A percentile compares a stretch with the other conserved stretches of the same genome.
phyloP scores from a whole-genome alignment of 92 coral and sea anemone genomes.

The Zoanthus gigantus region DNA sequence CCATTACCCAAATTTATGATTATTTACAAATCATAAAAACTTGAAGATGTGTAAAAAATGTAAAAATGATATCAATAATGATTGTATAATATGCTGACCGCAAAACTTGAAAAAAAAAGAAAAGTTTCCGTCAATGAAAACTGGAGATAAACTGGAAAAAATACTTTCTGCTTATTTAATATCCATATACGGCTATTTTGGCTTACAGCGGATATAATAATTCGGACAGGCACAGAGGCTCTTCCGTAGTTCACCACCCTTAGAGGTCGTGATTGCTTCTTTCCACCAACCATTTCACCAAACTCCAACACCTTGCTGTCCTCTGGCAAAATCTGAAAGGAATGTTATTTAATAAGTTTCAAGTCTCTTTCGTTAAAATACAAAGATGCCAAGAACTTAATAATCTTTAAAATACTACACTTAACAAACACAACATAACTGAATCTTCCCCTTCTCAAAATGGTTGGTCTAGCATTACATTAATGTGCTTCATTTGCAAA shows the following conservation, averaged over 20 bases:
- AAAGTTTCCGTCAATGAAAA: neutral
- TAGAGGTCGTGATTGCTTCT: slow-evolving; percentile 82
- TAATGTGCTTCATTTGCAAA: too few species aligned
- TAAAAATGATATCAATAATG: too few species aligned
- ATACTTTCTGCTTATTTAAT: too few species aligned
- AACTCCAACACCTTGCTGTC: slow-evolving; percentile 87
- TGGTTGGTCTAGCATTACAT: too few species aligned
- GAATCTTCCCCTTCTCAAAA: too few species aligned
- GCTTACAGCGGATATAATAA: slow-evolving; percentile 95
- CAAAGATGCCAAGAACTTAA: neutral
- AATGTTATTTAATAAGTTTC: neutral
- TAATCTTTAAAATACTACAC: too few species aligned
- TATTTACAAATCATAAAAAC: too few species aligned
- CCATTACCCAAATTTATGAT: too few species aligned
- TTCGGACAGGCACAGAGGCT: slow-evolving; percentile 90
- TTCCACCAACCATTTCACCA: slow-evolving; percentile 89
- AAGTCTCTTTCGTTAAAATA: neutral
- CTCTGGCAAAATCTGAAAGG: slow-evolving; percentile 82
- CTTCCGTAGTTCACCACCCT: slow-evolving; percentile 88
- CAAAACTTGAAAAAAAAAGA: neutral
- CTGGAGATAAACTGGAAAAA: neutral
- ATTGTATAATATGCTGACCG: too few species aligned
- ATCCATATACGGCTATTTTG: too few species aligned
- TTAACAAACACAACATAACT: too few species aligned
- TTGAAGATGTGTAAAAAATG: too few species aligned